phyloP scores from a whole-genome alignment of 2,797 vertebrate species.

The Oceanodroma leucorhoa region DNA sequence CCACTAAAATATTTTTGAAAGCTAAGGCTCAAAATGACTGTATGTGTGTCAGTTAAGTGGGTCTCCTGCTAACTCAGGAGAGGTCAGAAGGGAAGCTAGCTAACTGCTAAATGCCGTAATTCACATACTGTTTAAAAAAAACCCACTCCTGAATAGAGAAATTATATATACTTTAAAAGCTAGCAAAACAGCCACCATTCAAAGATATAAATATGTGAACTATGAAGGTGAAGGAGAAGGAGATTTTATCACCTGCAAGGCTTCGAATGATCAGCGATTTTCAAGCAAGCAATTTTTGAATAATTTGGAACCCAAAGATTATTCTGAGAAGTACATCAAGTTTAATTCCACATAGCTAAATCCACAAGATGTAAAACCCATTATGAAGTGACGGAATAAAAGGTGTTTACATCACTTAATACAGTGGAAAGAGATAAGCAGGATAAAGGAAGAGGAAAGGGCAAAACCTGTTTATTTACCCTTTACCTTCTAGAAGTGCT shows the following conservation, averaged over 20 bases:
- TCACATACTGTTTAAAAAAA: neutral
- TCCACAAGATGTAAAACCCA: neutral
- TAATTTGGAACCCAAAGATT: neutral
- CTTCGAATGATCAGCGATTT: neutral
- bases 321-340: constrained; percentile 13
- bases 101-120: neutral
- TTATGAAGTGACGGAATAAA: neutral
- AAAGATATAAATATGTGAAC: neutral
- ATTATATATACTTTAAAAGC: neutral
- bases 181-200: constrained; percentile 3
- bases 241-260: neutral
- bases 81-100: constrained; percentile 23
- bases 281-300: neutral
- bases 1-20: constrained; percentile 64
- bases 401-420: neutral
- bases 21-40: constrained; percentile 15
- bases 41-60: constrained; percentile 16
- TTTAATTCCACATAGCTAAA: constrained; percentile 2
- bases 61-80: constrained; percentile 9
- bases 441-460: neutral
- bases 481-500: neutral
- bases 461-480: neutral
- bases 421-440: neutral
- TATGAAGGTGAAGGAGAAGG: neutral
- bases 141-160: neutral